Evolutionary conservation across 2,888 invertebrate species (phyloP).

Genomic region (Lithophane semibrunnea): DNA sequence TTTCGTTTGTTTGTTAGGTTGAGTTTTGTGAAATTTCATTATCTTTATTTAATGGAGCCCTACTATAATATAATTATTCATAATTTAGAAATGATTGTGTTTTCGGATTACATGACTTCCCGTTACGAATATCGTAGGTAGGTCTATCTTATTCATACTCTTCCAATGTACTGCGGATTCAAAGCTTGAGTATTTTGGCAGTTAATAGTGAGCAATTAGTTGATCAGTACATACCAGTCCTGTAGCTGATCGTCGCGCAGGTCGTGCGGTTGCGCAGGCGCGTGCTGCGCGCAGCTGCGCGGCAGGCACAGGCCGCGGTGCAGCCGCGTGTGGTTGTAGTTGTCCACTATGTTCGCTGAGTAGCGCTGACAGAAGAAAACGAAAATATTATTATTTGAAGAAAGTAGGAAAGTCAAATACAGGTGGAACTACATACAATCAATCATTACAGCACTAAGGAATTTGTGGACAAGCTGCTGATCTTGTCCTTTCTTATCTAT

Average conservation of each 20-base stretch:
- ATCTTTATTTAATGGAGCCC: not conserved
- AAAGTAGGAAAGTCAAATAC: not conserved
- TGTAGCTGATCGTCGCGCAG: conserved; percentile 42
- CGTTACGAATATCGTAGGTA: not conserved
- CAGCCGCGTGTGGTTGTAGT: conserved; percentile 86
- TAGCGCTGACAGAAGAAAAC: conserved; percentile 73
- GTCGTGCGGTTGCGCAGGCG: conserved; percentile 45
- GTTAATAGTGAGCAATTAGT: not conserved
- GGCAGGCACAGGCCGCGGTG: conserved; percentile 85
- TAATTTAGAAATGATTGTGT: not conserved
- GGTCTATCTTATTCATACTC: not conserved
- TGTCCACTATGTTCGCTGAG: conserved; percentile 84
- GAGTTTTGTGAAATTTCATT: not conserved
- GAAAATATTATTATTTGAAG: not conserved
- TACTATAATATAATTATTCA: not conserved
- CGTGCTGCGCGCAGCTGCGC: conserved; percentile 70
- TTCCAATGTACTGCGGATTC: not conserved
- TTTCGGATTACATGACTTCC: not conserved
- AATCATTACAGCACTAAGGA: too few relatives aligned
- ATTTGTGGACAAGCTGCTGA: too few relatives aligned
- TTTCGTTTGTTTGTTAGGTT: not conserved
- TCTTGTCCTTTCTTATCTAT: too few relatives aligned
- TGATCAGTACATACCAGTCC: conserved; percentile 59
- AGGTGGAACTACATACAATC: not conserved
- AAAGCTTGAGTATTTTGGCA: not conserved